Evolutionary conservation across 1,140 invertebrate genomes (phyloP).

Genomic region (Gonioctena quinquepunctata): DNA sequence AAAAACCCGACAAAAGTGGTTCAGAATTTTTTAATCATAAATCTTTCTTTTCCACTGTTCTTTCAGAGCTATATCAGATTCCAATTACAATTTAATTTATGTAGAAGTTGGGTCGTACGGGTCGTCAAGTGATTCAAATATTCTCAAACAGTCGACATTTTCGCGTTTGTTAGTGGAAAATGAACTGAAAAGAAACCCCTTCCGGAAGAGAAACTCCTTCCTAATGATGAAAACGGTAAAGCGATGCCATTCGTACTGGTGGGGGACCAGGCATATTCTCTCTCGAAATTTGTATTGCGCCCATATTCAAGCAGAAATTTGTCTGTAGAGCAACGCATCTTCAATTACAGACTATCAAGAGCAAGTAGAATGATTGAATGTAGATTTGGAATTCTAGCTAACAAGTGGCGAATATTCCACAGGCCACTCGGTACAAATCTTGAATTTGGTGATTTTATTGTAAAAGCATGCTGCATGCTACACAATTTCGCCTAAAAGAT

Average conservation of each 20-base stretch:
- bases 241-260: conserved; percentile 8
- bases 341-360: conserved; percentile 48
- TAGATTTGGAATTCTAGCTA: conserved; percentile 25
- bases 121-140: neutral
- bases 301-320: conserved; percentile 36
- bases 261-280: conserved; percentile 35
- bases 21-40: conserved; percentile 42
- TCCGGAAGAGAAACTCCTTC: too few species aligned
- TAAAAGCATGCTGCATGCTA: neutral
- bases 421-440: conserved; percentile 28
- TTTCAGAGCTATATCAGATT: neutral
- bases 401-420: conserved; percentile 27
- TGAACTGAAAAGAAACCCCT: too few species aligned
- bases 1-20: neutral
- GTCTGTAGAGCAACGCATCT: conserved; percentile 39
- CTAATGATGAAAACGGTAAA: conserved; percentile 35
- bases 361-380: conserved; percentile 55
- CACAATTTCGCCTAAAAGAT: neutral
- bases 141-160: neutral
- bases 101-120: neutral
- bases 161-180: neutral
- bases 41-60: conserved; percentile 12
- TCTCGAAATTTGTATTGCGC: conserved; percentile 31
- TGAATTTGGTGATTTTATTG: neutral
- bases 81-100: neutral